Conservation (phyloP, 30 jellyfish, hydroid and myxozoan genomes). For the Morbakka virulenta region DNA sequence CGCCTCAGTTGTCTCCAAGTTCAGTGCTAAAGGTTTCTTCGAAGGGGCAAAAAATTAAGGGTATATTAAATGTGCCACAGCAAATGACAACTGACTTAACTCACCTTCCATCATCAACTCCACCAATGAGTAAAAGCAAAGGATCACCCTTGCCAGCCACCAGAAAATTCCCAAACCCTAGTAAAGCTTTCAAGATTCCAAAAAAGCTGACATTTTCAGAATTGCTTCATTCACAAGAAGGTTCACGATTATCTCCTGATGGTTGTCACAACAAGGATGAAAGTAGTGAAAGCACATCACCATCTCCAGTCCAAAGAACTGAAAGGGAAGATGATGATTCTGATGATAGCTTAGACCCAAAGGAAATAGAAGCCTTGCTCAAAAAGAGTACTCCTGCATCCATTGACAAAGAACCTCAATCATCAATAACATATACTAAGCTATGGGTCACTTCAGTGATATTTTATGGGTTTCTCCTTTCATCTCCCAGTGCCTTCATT, state of each 20-base stretch:
- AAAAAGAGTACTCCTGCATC: slow-evolving; percentile 1
- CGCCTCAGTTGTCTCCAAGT: not conserved
- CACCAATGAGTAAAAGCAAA: slow-evolving; percentile 11
- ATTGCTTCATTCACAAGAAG: slow-evolving; percentile 75
- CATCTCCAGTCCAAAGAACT: slow-evolving; percentile 43
- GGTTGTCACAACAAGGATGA: slow-evolving; percentile 7
- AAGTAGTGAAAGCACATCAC: not conserved
- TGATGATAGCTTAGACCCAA: slow-evolving; percentile 19
- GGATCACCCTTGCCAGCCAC: slow-evolving; percentile 13
- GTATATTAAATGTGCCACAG: slow-evolving; percentile 25
- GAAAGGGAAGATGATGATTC: slow-evolving; percentile 39
- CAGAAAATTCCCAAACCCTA: slow-evolving; percentile 27
- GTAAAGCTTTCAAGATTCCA: slow-evolving; percentile 40
- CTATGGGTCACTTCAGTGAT: slow-evolving; percentile 49
- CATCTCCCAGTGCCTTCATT: slow-evolving; percentile 28
- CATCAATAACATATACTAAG: slow-evolving; percentile 9
- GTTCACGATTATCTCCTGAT: slow-evolving; percentile 33
- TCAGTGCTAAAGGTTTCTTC: slow-evolving; percentile 14
- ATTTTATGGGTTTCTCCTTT: slow-evolving; percentile 24
- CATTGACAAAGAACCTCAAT: not conserved
- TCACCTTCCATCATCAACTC: slow-evolving; percentile 38
- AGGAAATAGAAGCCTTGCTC: not conserved
- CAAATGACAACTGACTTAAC: slow-evolving; percentile 72
- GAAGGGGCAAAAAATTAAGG: slow-evolving; percentile 49
- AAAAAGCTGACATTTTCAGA: slow-evolving; percentile 75